Base-by-base conservation (phyloP, 2,888 invertebrate genomes). In the Luffia ferchaultella region DNA sequence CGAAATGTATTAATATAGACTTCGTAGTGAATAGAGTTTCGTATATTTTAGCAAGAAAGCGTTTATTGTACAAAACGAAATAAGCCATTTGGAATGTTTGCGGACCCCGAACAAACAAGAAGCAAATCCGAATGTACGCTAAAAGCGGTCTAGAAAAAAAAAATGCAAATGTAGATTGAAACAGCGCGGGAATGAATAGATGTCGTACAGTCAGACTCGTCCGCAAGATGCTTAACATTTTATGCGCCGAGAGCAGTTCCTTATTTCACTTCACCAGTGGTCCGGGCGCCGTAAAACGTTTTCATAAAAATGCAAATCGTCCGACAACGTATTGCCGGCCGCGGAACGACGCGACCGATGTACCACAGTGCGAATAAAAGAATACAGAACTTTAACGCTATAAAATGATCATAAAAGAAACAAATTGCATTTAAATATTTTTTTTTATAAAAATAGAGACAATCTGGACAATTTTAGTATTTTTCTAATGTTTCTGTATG, bases 251-350 rank as follows among this genome's bases (percentile, higher is more conserved):
- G 41, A 49, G 50, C 2, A 55, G 53, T 53, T 52, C 53, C 52
- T 55, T 53, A 54, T 54, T 56, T 52, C 52, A 52, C 53, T 55
- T 42, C 46, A 15, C 52, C 47, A 30, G 30, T 19, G 44, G 49
- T 54, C 51, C 56, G 59, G 55, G 57, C 57, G 62, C 63, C 64
- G 65, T 73, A 70, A 74, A 75, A 68, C 72, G 73, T 74, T 78
- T 78, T 76, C 76, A 78, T 79, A 79, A 79, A 82, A 80, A 82
- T 79, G 80, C 72, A 79, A 82, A 82, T 80, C 65, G 64, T 54
- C 61, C 61, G 56, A 62, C 71, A 72, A 74, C 76, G 77, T 76
- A 76, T 74, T 76, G 75, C 73, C 65, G 58, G 44, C 60, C 57
- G 64, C 57, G 12, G 30, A 12, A 30, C 30, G 30, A 12, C 30